Conservation (phyloP, 1,140 invertebrate genomes). For the Druon quercuslanigerum region DNA sequence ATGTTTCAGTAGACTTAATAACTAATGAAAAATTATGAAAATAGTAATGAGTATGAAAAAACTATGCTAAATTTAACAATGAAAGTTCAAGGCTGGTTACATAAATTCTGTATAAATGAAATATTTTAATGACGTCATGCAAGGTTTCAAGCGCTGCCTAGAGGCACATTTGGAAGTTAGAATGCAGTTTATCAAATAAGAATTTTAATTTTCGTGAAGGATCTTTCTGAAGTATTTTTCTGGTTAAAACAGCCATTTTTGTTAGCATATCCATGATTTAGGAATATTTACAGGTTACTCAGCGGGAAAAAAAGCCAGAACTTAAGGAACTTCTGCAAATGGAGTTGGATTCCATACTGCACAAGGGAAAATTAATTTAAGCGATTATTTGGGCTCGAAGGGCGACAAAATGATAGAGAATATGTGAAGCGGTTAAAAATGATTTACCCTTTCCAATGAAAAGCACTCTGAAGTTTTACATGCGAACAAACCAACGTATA, state of each 20-base stretch:
- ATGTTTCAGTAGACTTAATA: not conserved
- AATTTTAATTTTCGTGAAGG: not conserved
- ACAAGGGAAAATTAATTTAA: not conserved
- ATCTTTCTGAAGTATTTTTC: no score
- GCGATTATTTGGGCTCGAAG: not conserved
- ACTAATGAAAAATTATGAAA: no score
- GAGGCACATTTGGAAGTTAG: not conserved
- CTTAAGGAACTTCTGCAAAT: not conserved
- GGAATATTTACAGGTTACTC: no score
- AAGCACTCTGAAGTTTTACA: slow-evolving; percentile 47
- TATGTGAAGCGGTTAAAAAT: slow-evolving; percentile 27
- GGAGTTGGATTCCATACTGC: slow-evolving; percentile 14
- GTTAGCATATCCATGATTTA: no score
- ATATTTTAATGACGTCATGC: slow-evolving; percentile 17
- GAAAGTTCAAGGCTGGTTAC: no score
- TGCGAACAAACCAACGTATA: slow-evolving; percentile 50
- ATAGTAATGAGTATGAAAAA: no score
- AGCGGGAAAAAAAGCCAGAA: not conserved
- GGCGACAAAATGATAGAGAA: not conserved
- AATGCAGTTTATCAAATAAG: not conserved
- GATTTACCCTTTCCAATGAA: slow-evolving; percentile 53
- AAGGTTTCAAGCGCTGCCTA: slow-evolving; percentile 1
- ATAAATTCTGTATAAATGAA: not conserved
- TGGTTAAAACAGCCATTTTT: no score
- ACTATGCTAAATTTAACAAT: no score